Evolutionary conservation across 1,140 invertebrate species (phyloP).

Genomic region (Drosophila suzukii): DNA sequence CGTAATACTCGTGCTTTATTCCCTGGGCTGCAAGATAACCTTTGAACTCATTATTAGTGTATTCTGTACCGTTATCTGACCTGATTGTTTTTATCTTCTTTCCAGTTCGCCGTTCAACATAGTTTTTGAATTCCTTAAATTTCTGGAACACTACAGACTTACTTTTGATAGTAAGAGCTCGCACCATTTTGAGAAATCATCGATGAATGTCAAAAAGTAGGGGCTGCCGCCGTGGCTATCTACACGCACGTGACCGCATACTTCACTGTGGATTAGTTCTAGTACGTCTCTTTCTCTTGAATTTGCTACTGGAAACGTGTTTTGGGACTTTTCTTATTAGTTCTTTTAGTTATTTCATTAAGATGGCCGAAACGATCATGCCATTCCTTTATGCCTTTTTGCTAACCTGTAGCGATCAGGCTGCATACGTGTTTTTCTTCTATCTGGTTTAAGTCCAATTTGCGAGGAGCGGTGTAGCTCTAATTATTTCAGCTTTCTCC

Average conservation of each 20-base stretch:
- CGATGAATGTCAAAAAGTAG: constrained; percentile 1
- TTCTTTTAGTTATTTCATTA: constrained; percentile 23
- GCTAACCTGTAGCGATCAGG: neutral
- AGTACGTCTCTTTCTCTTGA: neutral
- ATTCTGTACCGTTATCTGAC: constrained; percentile 5
- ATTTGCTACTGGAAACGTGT: constrained; percentile 1
- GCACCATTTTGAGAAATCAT: constrained; percentile 10
- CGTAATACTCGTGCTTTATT: constrained; percentile 9
- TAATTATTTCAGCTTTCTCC: too few species aligned
- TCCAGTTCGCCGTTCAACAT: constrained; percentile 7
- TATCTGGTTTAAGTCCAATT: constrained; percentile 23
- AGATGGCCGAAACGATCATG: constrained; percentile 25
- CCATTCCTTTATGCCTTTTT: constrained; percentile 14
- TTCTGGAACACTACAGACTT: constrained; percentile 6
- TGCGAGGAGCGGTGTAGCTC: too few species aligned
- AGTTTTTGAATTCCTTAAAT: constrained; percentile 10
- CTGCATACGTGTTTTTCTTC: neutral
- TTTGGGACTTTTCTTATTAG: constrained; percentile 11
- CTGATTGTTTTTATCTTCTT: constrained; percentile 14
- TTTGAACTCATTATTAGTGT: constrained; percentile 11
- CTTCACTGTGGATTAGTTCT: constrained; percentile 5
- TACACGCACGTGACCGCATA: constrained; percentile 1
- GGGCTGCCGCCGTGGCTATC: constrained; percentile 6
- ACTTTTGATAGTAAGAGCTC: constrained; percentile 3
- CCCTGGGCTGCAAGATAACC: constrained; percentile 3